These are phyloP conservation scores for Cartodere bifasciata DNA, from an alignment of 2,888 invertebrate genomes.

Conservation along the genomic window DNA sequence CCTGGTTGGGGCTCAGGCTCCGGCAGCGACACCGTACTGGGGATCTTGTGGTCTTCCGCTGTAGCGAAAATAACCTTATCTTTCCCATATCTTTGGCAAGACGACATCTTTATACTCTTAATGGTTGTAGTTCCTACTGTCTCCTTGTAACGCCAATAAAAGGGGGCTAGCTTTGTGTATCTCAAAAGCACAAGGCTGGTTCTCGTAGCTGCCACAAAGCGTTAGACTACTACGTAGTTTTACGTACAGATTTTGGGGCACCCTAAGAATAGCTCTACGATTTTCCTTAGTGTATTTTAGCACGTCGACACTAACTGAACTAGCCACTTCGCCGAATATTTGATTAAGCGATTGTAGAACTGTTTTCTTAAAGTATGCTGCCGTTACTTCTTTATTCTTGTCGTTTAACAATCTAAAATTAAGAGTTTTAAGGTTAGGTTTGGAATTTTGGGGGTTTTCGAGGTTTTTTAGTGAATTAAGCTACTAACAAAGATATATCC, in stretches of 20 bases:
- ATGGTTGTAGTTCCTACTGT: constrained; percentile 31
- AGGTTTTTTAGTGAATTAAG: constrained; percentile 9
- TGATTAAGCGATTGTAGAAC: constrained; percentile 39
- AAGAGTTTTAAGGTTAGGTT: constrained; percentile 23
- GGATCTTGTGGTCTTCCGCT: constrained; percentile 61
- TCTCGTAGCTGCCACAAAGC: constrained; percentile 37
- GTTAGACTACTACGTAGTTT: constrained; percentile 46
- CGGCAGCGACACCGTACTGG: constrained; percentile 57
- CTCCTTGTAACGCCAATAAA: constrained; percentile 30
- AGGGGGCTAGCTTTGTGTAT: constrained; percentile 40
- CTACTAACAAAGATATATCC: constrained; percentile 44
- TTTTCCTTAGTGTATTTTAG: constrained; percentile 39
- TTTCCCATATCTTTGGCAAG: constrained; percentile 44
- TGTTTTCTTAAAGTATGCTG: constrained; percentile 44
- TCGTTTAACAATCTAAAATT: constrained; percentile 36
- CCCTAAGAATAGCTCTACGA: constrained; percentile 42
- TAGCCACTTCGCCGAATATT: constrained; percentile 46
- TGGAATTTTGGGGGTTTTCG: too few relatives aligned
- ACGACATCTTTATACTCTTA: constrained; percentile 16
- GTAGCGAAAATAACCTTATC: constrained; percentile 75
- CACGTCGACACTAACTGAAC: constrained; percentile 41
- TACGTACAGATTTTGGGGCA: constrained; percentile 39
- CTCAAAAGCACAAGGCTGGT: constrained; percentile 38
- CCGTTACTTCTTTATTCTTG: constrained; percentile 31
- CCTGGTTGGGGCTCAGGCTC: constrained; percentile 66